Conservation (phyloP, 2,113 vertebrate genomes). For the Brienomyrus longianalis region DNA sequence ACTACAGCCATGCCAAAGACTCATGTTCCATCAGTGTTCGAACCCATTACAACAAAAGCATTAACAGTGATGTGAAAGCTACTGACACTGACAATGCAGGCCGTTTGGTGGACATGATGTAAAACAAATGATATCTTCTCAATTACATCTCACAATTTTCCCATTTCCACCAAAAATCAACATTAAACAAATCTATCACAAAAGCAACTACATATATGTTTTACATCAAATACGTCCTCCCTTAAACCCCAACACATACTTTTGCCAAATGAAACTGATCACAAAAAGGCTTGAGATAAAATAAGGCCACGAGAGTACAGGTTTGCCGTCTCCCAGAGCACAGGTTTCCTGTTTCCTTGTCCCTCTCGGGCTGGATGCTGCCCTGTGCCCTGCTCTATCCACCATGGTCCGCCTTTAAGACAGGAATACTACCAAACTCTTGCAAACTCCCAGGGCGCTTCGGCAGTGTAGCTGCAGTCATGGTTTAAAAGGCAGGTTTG, state of each 20-base stretch:
- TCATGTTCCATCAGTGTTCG: not conserved
- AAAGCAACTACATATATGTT: not conserved
- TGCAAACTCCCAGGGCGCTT: slow-evolving; percentile 18
- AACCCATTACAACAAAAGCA: not conserved
- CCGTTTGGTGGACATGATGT: not conserved
- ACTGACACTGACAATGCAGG: not conserved
- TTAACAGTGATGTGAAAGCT: not conserved
- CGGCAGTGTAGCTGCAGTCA: slow-evolving; percentile 29
- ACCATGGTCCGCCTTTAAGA: not conserved
- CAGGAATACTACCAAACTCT: not conserved
- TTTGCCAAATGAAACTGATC: not conserved
- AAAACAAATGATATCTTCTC: not conserved
- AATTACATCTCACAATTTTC: not conserved
- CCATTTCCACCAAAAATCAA: not conserved
- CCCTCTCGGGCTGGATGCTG: not conserved
- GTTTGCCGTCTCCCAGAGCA: not conserved
- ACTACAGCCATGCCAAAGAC: not conserved
- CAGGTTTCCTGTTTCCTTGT: not conserved
- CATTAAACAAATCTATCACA: not conserved
- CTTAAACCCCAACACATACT: not conserved
- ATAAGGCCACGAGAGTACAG: not conserved
- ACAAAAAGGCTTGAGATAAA: not conserved
- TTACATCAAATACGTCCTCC: not conserved
- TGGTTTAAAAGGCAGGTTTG: slow-evolving; percentile 75
- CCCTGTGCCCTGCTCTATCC: not conserved